Base-by-base conservation (phyloP, 2,113 vertebrate genomes). In the Brachirus orientalis region DNA sequence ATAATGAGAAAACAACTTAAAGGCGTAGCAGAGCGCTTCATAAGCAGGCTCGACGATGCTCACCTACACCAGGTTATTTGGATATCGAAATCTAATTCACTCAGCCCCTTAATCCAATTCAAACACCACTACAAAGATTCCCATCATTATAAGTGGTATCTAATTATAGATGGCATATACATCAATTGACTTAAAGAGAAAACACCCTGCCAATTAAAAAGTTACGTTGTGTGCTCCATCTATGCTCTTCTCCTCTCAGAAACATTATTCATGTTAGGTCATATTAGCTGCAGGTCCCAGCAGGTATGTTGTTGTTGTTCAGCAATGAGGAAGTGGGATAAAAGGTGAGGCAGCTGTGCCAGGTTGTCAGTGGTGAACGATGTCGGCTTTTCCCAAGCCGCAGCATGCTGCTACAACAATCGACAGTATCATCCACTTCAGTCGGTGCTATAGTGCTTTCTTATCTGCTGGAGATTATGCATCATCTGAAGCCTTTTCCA, bases 41-140 rank as follows among this genome's bases (percentile, higher is more conserved):
- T 76, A 60, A 80, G 59, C 62, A 28, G 73, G 46, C 55, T 61
- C 65, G 64, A 69, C 51, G 60, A 70, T 6, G 58, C 43, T 75
- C 67, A 61, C 57, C 85, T 64, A 72, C 81, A 65, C 76, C 11
- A 3, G 54, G 18, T 79, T 71, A 80, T 68, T 80, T 84, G 72
- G 57, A 84, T 76, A 82, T 84, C 61, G 68, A 80, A 84, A 86
- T 86, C 76, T 79, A 85, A 72, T 76, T 77, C 80, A 68, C 59
- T 59, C 72, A 59, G 37, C 41, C 59, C 75, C 69, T 82, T 82
- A 82, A 82, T 87, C 83, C 78, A 77, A 86, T 79, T 83, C 75
- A 83, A 82, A 84, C 77, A 74, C 33, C 76, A 68, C 62, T 45
- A 63, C 72, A 68, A 84, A 79, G 68, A 86, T 84, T 66, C 61